Base-by-base conservation (phyloP, 2,113 vertebrate genomes). In the Rhabdornis inornatus region DNA sequence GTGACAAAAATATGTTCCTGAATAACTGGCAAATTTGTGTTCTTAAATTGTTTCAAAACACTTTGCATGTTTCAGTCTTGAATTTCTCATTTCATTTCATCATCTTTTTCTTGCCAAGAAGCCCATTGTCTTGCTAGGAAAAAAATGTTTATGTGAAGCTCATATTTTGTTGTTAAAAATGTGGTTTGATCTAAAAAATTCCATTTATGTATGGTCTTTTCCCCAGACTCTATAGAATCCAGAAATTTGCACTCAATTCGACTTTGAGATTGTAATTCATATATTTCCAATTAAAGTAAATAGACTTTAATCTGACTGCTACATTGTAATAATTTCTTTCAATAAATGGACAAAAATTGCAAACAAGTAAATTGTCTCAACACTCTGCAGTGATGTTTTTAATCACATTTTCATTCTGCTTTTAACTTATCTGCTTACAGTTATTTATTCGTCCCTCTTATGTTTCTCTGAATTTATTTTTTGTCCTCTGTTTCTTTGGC, bases 51-150 rank as follows among this genome's bases (percentile, higher is more conserved):
- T 93, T 92, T 72, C 22, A 82, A 64, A 88, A 20, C n/a, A 72
- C 5, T 81, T 65, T 37, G 4, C 10, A 23, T 66, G 15, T 83
- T 70, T 87, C 21, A 92, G 68, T 79, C 60, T 69, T 57, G 37
- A 37, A 72, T 89, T 95, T 92, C 52, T 84, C 37, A 75, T 94
- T 92, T 91, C 37, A 79, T 91, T 94, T 92, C n/a, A 84, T 79
- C 50, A 78, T 65, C 53, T 9, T 85, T 87, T 61, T 82, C 53
- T 83, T 92, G 64, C 47, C 81, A 96, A 74, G 50, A 90, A 69
- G 18, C 30, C 53, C 13, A 77, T 87, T 94, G 76, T 85, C 77
- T 90, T 42, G 3, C 9, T 91, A 57, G 59, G n/a, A 83, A 53
- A 69, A 60, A 93, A 30, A 68, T 11, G 10, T 60, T 85, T 85